Evolutionary conservation across 2,113 vertebrate genomes (phyloP), one percentile per base, ranked within the genome.

Genomic region (Cyprinus carpio): DNA sequence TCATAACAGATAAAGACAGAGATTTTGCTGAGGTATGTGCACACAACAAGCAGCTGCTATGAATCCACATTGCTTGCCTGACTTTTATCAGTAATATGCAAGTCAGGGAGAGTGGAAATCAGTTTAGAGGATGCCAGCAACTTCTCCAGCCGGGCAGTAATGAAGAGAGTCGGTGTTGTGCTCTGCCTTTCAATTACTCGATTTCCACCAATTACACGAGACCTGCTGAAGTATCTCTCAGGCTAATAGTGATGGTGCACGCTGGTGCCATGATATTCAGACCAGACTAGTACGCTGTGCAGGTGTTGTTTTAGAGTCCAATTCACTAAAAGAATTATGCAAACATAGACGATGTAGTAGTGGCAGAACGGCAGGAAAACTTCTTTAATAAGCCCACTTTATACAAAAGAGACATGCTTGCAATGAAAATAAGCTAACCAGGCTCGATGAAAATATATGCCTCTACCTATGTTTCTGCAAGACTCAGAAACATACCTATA

Each of bases 81-180:
- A 40, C 29, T 60, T 12, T 37, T 37, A 25, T 25, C n/a, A 75
- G 15, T 25, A 37, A 62, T 46, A 81, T 69, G 62, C 40, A 54
- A 69, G 40, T 11, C 58, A 43, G n/a, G 6, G 37, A 46, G 58
- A 29, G 58, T 65, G 13, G n/a, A 65, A 81, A 65, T 65, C 34
- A 46, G 27, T 62, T 34, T 67, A 31, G 25, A 81, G 25, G 62
- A 34, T 51, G 62, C 62, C 25, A 81, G 80, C 43, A 15, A 13
- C 25, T 81, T 67, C 64, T 69, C 25, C 43, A 67, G 43, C 43
- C 43, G 27, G 9, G 37, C 40, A 40, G 77, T 80, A 81, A 81
- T 81, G 40, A 67, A 81, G 79, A 67, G 79, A 67, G 40, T 49
- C 25, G 11, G 58, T 81, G 77, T 64, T 80, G 77, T 80, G 77